phyloP scores from a whole-genome alignment of 2,797 vertebrate genomes.

The Semaprochilodus insignis region DNA sequence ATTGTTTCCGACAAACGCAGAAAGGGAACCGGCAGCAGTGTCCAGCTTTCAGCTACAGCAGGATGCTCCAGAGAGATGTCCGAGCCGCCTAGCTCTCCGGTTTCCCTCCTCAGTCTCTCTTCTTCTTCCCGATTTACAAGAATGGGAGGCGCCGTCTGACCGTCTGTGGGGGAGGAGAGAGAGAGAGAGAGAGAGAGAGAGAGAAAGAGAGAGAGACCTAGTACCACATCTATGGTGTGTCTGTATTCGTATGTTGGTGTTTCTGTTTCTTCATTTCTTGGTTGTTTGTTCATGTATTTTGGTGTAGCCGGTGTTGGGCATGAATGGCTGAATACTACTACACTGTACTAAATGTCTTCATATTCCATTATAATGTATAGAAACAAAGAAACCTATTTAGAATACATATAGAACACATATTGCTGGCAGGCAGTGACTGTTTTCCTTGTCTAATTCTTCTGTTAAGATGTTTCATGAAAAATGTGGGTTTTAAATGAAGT shows the following conservation, averaged over 20 bases:
- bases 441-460: no score
- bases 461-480: no score
- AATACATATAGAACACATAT: no score
- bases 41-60: background rate
- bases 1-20: constrained; percentile 64
- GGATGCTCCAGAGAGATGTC: background rate
- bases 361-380: no score
- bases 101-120: background rate
- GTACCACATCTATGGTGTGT: background rate
- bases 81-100: background rate
- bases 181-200: background rate
- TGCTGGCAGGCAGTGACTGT: no score
- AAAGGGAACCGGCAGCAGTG: background rate
- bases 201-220: background rate
- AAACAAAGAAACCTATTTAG: no score
- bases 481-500: no score
- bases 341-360: no score
- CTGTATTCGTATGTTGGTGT: background rate
- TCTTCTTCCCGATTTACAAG: constrained; percentile 20
- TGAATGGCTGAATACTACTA: no score
- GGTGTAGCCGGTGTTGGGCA: no score
- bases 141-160: constrained; percentile 33
- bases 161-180: constrained; percentile 11
- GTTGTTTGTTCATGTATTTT: no score
- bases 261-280: no score